Percentiles rank a stretch among this genome's conserved stretches.
Evolutionary conservation across 2,888 invertebrate species (phyloP).

Genomic region (Conistra vaccinii): DNA sequence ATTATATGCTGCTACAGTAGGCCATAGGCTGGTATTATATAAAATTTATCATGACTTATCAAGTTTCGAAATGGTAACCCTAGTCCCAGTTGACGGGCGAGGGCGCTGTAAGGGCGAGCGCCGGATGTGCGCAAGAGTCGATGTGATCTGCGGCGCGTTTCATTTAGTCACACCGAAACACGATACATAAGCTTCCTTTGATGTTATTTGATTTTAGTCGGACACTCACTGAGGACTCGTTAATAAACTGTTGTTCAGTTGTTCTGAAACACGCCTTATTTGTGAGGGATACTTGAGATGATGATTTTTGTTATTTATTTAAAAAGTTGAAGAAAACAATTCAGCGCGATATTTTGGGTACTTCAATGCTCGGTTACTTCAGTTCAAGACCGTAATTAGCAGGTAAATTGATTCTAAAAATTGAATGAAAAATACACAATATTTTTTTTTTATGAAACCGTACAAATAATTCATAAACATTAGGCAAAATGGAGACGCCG

Average conservation of each 20-base stretch:
- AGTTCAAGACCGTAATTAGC: too few relatives aligned
- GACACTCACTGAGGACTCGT: constrained; percentile 75
- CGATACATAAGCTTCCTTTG: constrained; percentile 81
- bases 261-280: constrained; percentile 65
- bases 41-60: not conserved
- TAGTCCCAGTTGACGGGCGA: constrained; percentile 50
- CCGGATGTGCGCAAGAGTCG: constrained; percentile 78
- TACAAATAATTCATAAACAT: not conserved
- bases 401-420: not conserved
- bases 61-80: constrained; percentile 1
- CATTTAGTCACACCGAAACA: constrained; percentile 77
- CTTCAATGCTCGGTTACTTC: too few relatives aligned
- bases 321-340: constrained; percentile 1
- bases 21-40: too few relatives aligned
- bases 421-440: not conserved
- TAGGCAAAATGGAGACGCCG: not conserved
- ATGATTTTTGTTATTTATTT: constrained; percentile 16
- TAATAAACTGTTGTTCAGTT: constrained; percentile 72
- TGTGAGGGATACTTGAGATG: constrained; percentile 42
- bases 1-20: too few relatives aligned
- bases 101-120: constrained; percentile 69
- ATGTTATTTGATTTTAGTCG: constrained; percentile 78
- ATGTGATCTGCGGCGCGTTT: constrained; percentile 76
- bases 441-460: not conserved
- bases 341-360: constrained; percentile 10